Conservation (phyloP, 2,113 vertebrate species). For the Hepsetus odoe region DNA sequence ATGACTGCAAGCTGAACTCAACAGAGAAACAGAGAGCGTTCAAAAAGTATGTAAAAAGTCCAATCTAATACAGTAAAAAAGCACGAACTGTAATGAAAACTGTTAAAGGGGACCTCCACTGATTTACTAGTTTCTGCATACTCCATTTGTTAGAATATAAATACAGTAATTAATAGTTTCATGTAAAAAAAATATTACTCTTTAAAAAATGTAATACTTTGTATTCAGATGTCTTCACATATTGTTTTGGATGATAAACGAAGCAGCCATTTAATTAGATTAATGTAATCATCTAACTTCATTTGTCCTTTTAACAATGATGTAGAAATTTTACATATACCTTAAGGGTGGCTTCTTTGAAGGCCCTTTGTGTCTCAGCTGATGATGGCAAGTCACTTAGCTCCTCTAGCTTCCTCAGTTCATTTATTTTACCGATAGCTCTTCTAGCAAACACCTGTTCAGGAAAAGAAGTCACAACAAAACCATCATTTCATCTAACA, state of each 20-base stretch:
- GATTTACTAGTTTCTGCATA: too few species aligned
- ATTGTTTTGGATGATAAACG: too few species aligned
- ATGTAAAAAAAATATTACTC: too few species aligned
- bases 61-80: background rate
- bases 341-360: conserved; percentile 88
- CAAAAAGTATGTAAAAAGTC: background rate
- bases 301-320: too few species aligned
- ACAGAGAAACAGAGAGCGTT: conserved; percentile 16
- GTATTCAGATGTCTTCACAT: too few species aligned
- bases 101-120: too few species aligned
- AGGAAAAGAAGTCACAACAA: conserved; percentile 6
- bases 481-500: background rate
- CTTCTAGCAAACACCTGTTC: conserved; percentile 87
- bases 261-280: too few species aligned
- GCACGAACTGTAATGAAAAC: too few species aligned
- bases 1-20: conserved; percentile 83
- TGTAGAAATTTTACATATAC: conserved; percentile 66
- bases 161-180: too few species aligned
- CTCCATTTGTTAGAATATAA: too few species aligned
- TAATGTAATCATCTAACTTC: too few species aligned
- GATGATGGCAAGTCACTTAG: conserved; percentile 64
- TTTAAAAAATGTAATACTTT: too few species aligned
- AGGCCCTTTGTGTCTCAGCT: conserved; percentile 74
- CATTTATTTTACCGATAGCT: conserved; percentile 86
- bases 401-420: conserved; percentile 81